Conservation (phyloP, 2,888 invertebrate genomes). For the Tenodera sinensis region DNA sequence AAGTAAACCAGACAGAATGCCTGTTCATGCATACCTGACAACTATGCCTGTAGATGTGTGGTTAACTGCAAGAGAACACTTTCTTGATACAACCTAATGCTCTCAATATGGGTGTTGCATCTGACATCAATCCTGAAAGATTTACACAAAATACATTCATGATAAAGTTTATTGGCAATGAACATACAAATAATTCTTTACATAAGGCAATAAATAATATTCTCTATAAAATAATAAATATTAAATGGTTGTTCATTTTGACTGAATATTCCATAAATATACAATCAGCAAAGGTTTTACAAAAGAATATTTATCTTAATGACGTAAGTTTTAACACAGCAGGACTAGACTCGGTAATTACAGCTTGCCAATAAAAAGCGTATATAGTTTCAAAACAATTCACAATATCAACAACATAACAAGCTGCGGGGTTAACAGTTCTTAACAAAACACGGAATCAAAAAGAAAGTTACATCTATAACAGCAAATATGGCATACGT, state of each 20-base stretch:
- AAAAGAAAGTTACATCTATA: neutral
- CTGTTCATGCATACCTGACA: too few relatives aligned
- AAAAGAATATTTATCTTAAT: neutral
- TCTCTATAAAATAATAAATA: slow-evolving; percentile 1
- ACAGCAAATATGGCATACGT: neutral
- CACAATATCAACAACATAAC: slow-evolving; percentile 8
- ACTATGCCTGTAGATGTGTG: too few relatives aligned
- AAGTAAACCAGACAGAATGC: too few relatives aligned
- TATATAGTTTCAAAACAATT: neutral
- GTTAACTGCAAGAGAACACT: too few relatives aligned
- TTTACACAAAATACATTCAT: neutral
- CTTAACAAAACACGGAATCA: neutral
- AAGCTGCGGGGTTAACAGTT: neutral
- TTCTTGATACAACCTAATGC: too few relatives aligned
- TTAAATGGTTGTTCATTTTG: neutral
- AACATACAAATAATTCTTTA: slow-evolving; percentile 3
- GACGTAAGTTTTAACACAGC: neutral
- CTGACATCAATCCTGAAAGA: neutral
- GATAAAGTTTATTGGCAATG: neutral
- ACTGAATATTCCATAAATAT: neutral
- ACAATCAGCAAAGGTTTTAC: neutral
- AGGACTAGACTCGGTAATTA: slow-evolving; percentile 2
- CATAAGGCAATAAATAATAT: neutral
- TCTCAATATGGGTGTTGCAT: neutral
- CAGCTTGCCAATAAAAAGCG: neutral